Evolutionary conservation across 2,113 vertebrate genomes (phyloP).

Genomic region (Syrrhaptes paradoxus): DNA sequence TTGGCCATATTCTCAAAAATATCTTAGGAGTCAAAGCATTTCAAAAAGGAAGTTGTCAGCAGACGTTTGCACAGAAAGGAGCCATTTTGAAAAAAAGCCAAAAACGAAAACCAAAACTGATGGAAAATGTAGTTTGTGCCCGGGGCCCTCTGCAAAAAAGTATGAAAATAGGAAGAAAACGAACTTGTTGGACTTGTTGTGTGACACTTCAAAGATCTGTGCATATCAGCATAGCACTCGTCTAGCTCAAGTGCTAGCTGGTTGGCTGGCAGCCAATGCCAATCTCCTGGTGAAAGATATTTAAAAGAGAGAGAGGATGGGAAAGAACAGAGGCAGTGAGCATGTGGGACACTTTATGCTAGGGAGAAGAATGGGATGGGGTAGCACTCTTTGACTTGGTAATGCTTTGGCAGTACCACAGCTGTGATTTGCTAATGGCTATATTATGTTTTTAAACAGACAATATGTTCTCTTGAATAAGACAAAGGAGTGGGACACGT

Average conservation of each 20-base stretch:
- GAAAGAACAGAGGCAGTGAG: background rate
- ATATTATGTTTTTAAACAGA: background rate
- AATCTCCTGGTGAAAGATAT: conserved; percentile 1
- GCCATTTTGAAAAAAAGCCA: background rate
- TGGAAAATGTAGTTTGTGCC: background rate
- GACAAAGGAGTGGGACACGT: fast-evolving
- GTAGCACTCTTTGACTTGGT: background rate
- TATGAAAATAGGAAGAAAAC: conserved; percentile 35
- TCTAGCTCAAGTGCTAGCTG: background rate
- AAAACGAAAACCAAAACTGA: background rate
- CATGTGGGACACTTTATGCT: background rate
- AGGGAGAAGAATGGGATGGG: background rate
- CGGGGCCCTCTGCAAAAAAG: background rate
- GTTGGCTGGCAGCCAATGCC: background rate
- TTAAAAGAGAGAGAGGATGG: background rate
- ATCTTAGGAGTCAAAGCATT: background rate
- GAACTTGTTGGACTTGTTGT: conserved; percentile 39
- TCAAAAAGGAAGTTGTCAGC: background rate
- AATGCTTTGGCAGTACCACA: background rate
- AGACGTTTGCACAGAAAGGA: background rate
- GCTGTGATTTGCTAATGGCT: background rate
- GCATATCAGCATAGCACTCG: conserved; percentile 3
- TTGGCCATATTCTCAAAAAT: background rate
- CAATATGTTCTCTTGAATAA: background rate
- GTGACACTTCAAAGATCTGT: conserved; percentile 55